Conservation (phyloP, 2,797 vertebrate genomes). For the Syndactyla subalaris region DNA sequence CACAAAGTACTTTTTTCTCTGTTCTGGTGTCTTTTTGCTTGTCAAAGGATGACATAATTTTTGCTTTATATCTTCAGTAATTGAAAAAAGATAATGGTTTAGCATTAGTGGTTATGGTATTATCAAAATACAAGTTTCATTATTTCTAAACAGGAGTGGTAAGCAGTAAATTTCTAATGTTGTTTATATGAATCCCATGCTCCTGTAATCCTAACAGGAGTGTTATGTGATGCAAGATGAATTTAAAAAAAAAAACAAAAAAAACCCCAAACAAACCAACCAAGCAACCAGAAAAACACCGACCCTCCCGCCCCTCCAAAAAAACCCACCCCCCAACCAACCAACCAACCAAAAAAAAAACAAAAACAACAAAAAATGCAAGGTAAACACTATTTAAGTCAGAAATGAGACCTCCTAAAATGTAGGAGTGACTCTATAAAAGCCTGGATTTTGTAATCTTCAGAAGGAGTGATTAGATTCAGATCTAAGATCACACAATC, state of each 20-base stretch:
- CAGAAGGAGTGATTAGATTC: neutral
- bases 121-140: neutral
- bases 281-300: no score
- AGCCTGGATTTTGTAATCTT: neutral
- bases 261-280: no score
- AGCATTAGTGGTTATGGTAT: neutral
- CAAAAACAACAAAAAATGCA: neutral
- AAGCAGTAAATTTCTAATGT: neutral
- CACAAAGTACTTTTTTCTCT: neutral
- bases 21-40: neutral
- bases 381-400: neutral
- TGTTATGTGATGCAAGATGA: neutral
- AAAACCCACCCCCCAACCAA: no score
- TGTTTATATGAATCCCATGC: neutral
- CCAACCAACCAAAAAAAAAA: neutral
- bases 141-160: neutral
- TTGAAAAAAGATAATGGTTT: neutral
- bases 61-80: neutral
- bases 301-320: no score
- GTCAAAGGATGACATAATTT: slow-evolving; percentile 8
- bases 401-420: neutral
- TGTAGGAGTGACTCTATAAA: neutral
- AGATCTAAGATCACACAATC: neutral
- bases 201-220: neutral
- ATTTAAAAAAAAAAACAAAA: neutral